These are phyloP conservation scores for Esox niger DNA, from an alignment of 2,113 vertebrate species.

Conservation along the genomic window DNA sequence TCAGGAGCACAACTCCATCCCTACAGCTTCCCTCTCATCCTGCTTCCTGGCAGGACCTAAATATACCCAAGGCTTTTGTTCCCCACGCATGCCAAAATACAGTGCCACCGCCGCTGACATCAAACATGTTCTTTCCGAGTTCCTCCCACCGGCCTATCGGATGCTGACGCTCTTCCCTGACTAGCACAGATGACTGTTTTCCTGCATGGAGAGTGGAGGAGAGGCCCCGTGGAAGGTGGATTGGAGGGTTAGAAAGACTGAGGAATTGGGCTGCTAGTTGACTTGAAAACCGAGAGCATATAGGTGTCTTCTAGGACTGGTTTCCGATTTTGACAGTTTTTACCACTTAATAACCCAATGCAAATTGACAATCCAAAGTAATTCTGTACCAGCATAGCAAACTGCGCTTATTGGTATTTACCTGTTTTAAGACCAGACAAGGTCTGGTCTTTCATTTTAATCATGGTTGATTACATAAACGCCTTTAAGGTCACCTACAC, in stretches of 20 bases:
- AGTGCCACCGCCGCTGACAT: constrained; percentile 48
- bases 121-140: constrained; percentile 65
- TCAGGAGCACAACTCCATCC: constrained; percentile 47
- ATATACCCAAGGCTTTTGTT: constrained; percentile 56
- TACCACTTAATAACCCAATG: no score
- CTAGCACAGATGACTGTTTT: constrained; percentile 35
- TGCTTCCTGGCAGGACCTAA: constrained; percentile 52
- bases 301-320: not conserved
- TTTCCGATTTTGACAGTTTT: not conserved
- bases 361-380: no score
- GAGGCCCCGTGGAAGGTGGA: not conserved
- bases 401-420: no score
- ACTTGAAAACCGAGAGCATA: not conserved
- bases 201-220: constrained; percentile 14
- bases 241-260: not conserved
- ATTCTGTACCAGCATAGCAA: no score
- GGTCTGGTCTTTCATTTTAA: no score
- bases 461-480: no score
- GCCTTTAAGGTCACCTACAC: no score
- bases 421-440: no score
- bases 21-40: constrained; percentile 41
- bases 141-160: constrained; percentile 44
- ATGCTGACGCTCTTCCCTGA: constrained; percentile 45
- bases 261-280: not conserved
- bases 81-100: constrained; percentile 49